phyloP scores from a whole-genome alignment of 1,140 invertebrate species.

The Eupristina koningsbergeri region DNA sequence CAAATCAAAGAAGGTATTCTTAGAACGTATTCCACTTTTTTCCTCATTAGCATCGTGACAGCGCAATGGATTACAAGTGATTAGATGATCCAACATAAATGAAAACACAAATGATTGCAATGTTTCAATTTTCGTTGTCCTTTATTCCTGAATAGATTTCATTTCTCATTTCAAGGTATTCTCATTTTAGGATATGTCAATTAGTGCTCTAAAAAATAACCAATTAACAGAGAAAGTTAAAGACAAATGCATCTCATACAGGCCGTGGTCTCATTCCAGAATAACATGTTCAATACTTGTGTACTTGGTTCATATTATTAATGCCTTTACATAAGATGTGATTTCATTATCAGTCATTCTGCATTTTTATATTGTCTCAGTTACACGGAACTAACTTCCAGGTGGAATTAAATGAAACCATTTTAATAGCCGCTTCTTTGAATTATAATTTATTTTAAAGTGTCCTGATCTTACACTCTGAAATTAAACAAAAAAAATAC shows the following conservation, averaged over 20 bases:
- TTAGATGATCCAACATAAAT: not conserved
- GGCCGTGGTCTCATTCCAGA: too few relatives aligned
- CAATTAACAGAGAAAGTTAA: not conserved
- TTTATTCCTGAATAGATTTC: too few relatives aligned
- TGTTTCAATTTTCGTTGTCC: not conserved
- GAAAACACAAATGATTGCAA: not conserved
- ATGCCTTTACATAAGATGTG: not conserved
- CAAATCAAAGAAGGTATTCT: not conserved
- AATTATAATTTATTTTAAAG: too few relatives aligned
- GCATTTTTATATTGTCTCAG: not conserved
- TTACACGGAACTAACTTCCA: not conserved
- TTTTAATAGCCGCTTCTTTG: not conserved
- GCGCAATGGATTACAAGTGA: constrained; percentile 13
- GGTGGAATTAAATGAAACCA: not conserved
- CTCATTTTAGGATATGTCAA: not conserved
- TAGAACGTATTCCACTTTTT: not conserved
- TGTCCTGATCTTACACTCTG: too few relatives aligned
- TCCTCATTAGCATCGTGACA: constrained; percentile 28
- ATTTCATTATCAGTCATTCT: not conserved
- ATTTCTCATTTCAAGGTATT: too few relatives aligned
- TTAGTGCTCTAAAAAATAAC: not conserved
- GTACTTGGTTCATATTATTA: not conserved
- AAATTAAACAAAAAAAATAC: too few relatives aligned
- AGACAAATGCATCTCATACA: not conserved
- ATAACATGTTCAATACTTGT: not conserved